Evolutionary conservation across 1,140 invertebrate genomes (phyloP).

Genomic region (Calycopis cecrops): DNA sequence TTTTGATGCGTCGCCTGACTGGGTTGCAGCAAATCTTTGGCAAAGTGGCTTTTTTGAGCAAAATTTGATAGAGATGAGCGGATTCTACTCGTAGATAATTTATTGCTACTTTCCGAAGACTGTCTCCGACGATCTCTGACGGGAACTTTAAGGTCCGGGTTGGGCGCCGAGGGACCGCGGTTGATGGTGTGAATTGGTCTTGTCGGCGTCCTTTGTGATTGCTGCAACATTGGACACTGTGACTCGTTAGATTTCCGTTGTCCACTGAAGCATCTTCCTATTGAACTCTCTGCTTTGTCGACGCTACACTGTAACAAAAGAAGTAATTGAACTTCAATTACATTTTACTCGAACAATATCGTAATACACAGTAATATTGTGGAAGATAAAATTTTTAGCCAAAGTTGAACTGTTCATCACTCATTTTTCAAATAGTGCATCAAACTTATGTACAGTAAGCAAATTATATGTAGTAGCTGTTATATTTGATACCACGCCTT

Average conservation of each 20-base stretch:
- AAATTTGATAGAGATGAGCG: conserved; percentile 67
- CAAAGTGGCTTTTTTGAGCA: conserved; percentile 68
- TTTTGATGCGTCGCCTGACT: conserved; percentile 79
- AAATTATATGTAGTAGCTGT: too few species aligned
- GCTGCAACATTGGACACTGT: conserved; percentile 82
- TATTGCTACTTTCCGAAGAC: conserved; percentile 55
- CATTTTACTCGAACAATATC: too few species aligned
- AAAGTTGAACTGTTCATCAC: too few species aligned
- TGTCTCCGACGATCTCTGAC: conserved; percentile 47
- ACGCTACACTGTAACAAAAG: conserved; percentile 81
- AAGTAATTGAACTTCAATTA: conserved; percentile 15
- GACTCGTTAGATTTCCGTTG: conserved; percentile 83
- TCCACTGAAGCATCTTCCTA: conserved; percentile 78
- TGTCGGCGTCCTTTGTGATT: conserved; percentile 57
- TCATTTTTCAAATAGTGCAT: too few species aligned
- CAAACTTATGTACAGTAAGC: too few species aligned
- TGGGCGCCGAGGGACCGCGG: conserved; percentile 46
- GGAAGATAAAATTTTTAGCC: too few species aligned
- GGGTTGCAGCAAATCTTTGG: conserved; percentile 62
- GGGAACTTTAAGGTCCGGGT: conserved; percentile 48
- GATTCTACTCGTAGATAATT: conserved; percentile 62
- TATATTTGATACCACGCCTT: too few species aligned
- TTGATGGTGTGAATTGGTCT: conserved; percentile 66
- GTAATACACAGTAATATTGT: too few species aligned
- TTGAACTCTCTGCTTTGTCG: conserved; percentile 70